Percentiles rank a stretch among this genome's conserved stretches.
Evolutionary conservation across 2,888 invertebrate genomes (phyloP).

Genomic region (Macropis europaea): DNA sequence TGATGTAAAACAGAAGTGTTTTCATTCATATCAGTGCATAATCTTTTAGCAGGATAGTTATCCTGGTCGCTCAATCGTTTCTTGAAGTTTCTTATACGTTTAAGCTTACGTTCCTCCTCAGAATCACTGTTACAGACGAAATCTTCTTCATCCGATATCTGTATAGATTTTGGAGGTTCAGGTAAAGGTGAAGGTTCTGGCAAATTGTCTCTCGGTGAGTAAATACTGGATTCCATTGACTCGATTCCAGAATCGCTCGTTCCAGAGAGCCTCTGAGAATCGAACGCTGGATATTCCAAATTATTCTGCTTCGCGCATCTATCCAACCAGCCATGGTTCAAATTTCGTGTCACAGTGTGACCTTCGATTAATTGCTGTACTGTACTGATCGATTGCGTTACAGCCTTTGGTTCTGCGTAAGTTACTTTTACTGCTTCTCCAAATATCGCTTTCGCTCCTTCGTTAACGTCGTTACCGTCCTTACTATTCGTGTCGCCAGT

Average conservation of each 20-base stretch:
- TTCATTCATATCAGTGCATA: slow-evolving; percentile 28
- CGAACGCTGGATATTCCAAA: slow-evolving; percentile 42
- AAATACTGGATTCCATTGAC: slow-evolving; percentile 66
- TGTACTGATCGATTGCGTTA: slow-evolving; percentile 68
- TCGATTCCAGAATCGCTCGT: slow-evolving; percentile 75
- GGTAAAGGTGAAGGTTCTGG: neutral
- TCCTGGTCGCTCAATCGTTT: slow-evolving; percentile 78
- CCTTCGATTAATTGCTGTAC: slow-evolving; percentile 74
- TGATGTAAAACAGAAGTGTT: neutral
- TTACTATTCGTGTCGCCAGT: slow-evolving; percentile 10
- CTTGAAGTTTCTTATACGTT: slow-evolving; percentile 82
- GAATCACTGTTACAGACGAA: slow-evolving; percentile 86
- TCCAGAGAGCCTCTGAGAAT: slow-evolving; percentile 60
- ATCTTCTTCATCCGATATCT: slow-evolving; percentile 85
- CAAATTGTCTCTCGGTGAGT: slow-evolving; percentile 42
- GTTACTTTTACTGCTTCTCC: slow-evolving; percentile 68
- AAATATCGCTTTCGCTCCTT: slow-evolving; percentile 52
- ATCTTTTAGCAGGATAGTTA: slow-evolving; percentile 52
- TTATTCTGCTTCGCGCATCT: slow-evolving; percentile 77
- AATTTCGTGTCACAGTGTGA: slow-evolving; percentile 66
- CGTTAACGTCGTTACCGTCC: slow-evolving; percentile 34
- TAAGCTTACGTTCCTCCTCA: slow-evolving; percentile 81
- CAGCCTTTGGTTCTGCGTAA: slow-evolving; percentile 50
- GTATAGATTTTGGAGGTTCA: neutral
- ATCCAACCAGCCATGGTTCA: slow-evolving; percentile 84